phyloP scores from a whole-genome alignment of 2,797 vertebrate genomes.

The Acrossocheilus fasciatus region DNA sequence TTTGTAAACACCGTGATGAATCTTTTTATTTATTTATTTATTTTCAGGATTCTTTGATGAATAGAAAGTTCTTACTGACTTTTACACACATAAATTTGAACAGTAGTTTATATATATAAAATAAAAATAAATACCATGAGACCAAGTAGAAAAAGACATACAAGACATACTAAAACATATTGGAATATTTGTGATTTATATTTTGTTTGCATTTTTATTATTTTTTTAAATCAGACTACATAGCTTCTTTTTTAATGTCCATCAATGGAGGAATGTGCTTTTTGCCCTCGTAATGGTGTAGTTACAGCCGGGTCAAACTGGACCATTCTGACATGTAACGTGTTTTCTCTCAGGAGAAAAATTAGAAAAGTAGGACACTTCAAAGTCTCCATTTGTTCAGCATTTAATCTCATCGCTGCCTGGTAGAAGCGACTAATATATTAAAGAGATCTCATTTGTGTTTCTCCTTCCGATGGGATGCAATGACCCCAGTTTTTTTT shows the following conservation, averaged over 20 bases:
- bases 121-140: too few species aligned
- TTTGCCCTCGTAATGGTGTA: not conserved
- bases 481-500: not conserved
- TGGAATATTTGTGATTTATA: not conserved
- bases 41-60: too few species aligned
- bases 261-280: not conserved
- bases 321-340: not conserved
- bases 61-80: too few species aligned
- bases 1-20: too few species aligned
- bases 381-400: not conserved
- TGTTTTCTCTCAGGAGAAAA: not conserved
- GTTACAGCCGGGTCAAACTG: not conserved
- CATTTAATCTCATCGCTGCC: constrained; percentile 18
- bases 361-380: not conserved
- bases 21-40: too few species aligned
- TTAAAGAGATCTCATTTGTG: not conserved
- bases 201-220: not conserved
- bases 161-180: not conserved
- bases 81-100: not conserved
- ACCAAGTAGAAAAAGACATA: too few species aligned
- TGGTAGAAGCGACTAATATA: not conserved
- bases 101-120: not conserved
- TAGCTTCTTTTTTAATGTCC: not conserved
- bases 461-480: not conserved
- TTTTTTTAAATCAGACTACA: not conserved